Evolutionary conservation across 2,797 vertebrate species (phyloP), one percentile per base, ranked within the genome.

Genomic region (Acanthurus lineatus): DNA sequence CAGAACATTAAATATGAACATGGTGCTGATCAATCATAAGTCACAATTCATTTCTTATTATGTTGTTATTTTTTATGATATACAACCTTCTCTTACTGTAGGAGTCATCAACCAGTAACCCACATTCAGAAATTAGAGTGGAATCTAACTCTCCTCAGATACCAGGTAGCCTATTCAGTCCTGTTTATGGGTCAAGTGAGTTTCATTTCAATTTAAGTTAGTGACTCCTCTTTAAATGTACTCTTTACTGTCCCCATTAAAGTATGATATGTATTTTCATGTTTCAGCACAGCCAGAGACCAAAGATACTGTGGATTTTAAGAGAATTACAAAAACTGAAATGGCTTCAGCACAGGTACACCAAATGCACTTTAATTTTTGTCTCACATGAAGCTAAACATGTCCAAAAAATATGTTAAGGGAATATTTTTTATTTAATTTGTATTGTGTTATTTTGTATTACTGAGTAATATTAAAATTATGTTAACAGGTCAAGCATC

Each of bases 111-210:
- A 38, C 0, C 15, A 57, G 14, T 44, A 0, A 42, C 42, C 65
- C 38, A 4, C 0, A n/a, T 22, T 20, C 9, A 59, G 47, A 49
- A 32, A 14, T 25, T 25, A 20, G 9, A 15, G 0, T 0, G 1
- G 4, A 35, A 10, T 0, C 0, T 9, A 10, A 0, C 38, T 20
- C 10, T 42, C 12, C 0, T 28, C 57, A 32, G 5, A 45, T 22
- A 25, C 16, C 17, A 85, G 88, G 89, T 92, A 69, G 8, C 20
- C 45, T 54, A 5, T 15, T 69, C 0, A 63, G 1, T 52, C 0
- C 15, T 47, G 9, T 51, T 25, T 58, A n/a, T 53, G 7, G 10
- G 16, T 47, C 2, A 0, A 1, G 5, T 10, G 1, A 20, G 10
- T 65, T 57, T 11, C 35, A 59, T 51, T 6, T 49, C 9, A 54